Conservation (phyloP, 2,113 vertebrate species). For the Marcusenius ussheri region DNA sequence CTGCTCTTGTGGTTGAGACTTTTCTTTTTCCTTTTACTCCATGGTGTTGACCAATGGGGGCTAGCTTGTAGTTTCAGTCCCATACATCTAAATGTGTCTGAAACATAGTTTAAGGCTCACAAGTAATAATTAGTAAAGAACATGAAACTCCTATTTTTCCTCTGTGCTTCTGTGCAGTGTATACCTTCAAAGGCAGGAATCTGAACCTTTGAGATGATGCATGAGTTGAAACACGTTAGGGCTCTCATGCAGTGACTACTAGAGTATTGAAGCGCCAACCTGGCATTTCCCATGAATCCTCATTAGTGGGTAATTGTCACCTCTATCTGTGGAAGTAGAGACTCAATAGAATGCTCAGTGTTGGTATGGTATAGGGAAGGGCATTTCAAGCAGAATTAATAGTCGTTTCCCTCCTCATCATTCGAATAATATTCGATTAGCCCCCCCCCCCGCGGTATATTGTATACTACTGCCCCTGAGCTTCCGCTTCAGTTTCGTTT, state of each 20-base stretch:
- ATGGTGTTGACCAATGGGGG: not conserved
- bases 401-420: too few species aligned
- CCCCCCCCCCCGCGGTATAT: too few species aligned
- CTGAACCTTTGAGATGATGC: not conserved
- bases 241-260: not conserved
- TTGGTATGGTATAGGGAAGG: not conserved
- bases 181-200: not conserved
- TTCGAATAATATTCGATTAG: too few species aligned
- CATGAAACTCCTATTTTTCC: not conserved
- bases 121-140: not conserved
- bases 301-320: slow-evolving; percentile 13
- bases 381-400: not conserved
- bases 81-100: not conserved
- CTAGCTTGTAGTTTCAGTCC: not conserved
- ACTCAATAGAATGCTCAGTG: not conserved
- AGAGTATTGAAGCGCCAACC: not conserved
- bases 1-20: not conserved
- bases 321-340: not conserved
- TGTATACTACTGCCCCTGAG: too few species aligned
- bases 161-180: not conserved
- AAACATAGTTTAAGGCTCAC: not conserved
- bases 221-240: not conserved
- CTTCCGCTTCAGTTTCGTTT: too few species aligned
- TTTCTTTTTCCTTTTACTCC: not conserved
- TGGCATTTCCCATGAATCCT: slow-evolving; percentile 12